Percentiles rank a stretch among this genome's conserved stretches.
Conservation (phyloP, 2,113 vertebrate genomes). For the Dasyurus viverrinus region DNA sequence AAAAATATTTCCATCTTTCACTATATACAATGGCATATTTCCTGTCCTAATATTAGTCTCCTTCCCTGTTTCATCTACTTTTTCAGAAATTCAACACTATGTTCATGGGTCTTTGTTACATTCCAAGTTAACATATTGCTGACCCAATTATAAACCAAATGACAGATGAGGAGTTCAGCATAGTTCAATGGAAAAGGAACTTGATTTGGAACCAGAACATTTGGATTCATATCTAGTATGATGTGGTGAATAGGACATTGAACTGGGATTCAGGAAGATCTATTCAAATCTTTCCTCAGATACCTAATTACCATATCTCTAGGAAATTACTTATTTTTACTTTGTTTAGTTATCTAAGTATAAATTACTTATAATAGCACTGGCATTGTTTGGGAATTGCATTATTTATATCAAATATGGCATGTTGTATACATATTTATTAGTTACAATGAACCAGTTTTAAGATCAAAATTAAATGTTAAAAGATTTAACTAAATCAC, state of each 20-base stretch:
- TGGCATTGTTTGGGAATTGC: constrained; percentile 72
- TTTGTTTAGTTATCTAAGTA: background rate
- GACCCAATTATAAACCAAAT: background rate
- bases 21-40: background rate
- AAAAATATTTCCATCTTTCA: background rate
- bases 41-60: background rate
- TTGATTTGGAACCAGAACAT: background rate
- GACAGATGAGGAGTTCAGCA: background rate
- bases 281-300: background rate
- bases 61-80: background rate
- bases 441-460: constrained; percentile 73
- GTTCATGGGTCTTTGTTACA: background rate
- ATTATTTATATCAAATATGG: constrained; percentile 80
- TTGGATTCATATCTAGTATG: background rate
- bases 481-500: background rate
- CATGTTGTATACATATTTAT: constrained; percentile 77
- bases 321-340: background rate
- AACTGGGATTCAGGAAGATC: background rate
- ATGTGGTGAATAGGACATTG: background rate
- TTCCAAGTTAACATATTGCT: background rate
- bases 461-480: constrained; percentile 67
- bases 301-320: background rate
- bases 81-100: background rate
- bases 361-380: constrained; percentile 79
- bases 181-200: background rate